Evolutionary conservation across 2,113 vertebrate species (phyloP).

Genomic region (Callocephalon fimbriatum): DNA sequence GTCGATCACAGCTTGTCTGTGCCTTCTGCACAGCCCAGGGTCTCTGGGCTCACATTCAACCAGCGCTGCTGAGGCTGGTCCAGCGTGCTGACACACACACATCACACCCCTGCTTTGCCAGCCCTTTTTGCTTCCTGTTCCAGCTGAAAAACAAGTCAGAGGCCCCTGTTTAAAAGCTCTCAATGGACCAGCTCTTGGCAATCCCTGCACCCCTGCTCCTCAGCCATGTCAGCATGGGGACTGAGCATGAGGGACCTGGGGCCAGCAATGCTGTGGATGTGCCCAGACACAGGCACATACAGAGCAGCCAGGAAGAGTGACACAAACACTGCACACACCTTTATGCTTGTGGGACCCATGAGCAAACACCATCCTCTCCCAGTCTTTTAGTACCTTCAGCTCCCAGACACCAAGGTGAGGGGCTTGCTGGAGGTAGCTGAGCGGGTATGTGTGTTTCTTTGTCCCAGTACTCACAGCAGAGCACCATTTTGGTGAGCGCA

Average conservation of each 20-base stretch:
- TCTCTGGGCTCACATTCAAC: not conserved
- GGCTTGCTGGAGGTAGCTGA: not conserved
- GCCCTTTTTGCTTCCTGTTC: not conserved
- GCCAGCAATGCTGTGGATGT: not conserved
- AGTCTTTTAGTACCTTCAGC: not conserved
- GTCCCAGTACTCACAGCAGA: not conserved
- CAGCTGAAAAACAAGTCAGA: not conserved
- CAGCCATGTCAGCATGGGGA: not conserved
- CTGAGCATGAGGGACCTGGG: accelerated
- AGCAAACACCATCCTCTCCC: not conserved
- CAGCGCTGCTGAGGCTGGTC: not conserved
- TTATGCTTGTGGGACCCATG: accelerated
- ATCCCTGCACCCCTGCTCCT: not conserved
- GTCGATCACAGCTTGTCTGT: not conserved
- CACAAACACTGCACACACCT: not conserved
- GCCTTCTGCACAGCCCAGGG: not conserved
- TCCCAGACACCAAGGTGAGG: not conserved
- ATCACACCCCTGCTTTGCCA: not conserved
- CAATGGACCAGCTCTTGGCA: conserved; percentile 11
- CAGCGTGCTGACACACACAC: not conserved
- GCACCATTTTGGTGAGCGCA: not conserved
- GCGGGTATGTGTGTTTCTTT: accelerated
- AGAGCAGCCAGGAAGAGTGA: accelerated
- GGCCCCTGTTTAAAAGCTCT: conserved; percentile 1
- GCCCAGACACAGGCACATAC: not conserved